phyloP scores from a whole-genome alignment of 2,797 vertebrate genomes.

The Phataginus tetradactyla region DNA sequence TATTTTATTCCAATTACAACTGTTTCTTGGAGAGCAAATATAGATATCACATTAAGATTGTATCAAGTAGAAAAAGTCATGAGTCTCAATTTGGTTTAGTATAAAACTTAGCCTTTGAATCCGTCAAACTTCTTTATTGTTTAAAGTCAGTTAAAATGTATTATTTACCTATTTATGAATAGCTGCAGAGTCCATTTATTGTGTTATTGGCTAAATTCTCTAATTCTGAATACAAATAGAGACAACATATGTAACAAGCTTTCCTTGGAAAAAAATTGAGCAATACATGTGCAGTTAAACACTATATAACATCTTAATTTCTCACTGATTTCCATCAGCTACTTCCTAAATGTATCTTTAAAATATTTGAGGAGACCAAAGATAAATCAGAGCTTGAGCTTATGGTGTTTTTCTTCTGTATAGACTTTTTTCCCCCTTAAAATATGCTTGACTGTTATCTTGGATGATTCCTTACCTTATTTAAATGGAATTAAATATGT shows the following conservation, averaged over 20 bases:
- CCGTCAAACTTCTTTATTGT: neutral
- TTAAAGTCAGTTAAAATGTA: constrained; percentile 3
- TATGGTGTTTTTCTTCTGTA: neutral
- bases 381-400: neutral
- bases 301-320: neutral
- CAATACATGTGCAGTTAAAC: neutral
- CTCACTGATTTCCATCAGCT: neutral
- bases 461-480: neutral
- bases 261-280: neutral
- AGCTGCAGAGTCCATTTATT: neutral
- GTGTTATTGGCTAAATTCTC: neutral
- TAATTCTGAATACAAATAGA: neutral
- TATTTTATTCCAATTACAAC: neutral
- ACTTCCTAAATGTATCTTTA: neutral
- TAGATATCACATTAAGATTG: neutral
- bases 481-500: neutral
- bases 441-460: neutral
- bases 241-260: neutral
- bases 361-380: neutral
- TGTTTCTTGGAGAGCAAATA: neutral
- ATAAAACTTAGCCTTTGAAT: neutral
- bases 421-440: neutral
- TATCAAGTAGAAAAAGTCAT: neutral
- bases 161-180: neutral
- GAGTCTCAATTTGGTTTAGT: neutral